phyloP scores from a whole-genome alignment of 2,113 vertebrate genomes.

The Corythaixoides concolor region DNA sequence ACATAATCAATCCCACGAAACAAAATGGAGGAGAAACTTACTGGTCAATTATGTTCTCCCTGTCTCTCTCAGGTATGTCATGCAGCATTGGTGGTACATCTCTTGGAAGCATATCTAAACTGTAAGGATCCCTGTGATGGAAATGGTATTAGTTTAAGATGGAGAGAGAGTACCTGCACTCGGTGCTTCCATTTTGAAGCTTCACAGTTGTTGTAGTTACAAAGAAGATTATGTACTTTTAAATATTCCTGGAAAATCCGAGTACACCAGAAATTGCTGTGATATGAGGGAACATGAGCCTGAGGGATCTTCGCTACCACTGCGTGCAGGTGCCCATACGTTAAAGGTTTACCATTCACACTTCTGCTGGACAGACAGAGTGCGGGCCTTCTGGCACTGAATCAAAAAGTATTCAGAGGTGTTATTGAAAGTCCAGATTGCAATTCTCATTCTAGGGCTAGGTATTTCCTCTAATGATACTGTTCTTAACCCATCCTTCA shows the following conservation, averaged over 20 bases:
- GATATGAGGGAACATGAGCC: neutral
- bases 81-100: slow-evolving; percentile 51
- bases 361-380: neutral
- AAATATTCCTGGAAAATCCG: neutral
- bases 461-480: neutral
- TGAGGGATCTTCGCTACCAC: neutral
- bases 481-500: neutral
- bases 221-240: neutral
- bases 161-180: neutral
- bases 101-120: slow-evolving; percentile 70
- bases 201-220: neutral
- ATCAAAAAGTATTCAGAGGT: neutral
- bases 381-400: neutral
- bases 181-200: neutral
- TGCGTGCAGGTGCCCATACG: neutral
- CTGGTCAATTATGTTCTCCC: slow-evolving; percentile 63
- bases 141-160: neutral
- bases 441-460: neutral
- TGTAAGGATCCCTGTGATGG: slow-evolving; percentile 71
- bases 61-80: slow-evolving; percentile 71
- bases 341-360: neutral
- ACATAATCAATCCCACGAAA: neutral
- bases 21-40: slow-evolving; percentile 31
- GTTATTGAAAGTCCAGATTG: neutral
- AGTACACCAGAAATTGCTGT: neutral